These are phyloP conservation scores for Drosophila prolongata DNA, from an alignment of 2,888 invertebrate genomes.

Conservation along the genomic window DNA sequence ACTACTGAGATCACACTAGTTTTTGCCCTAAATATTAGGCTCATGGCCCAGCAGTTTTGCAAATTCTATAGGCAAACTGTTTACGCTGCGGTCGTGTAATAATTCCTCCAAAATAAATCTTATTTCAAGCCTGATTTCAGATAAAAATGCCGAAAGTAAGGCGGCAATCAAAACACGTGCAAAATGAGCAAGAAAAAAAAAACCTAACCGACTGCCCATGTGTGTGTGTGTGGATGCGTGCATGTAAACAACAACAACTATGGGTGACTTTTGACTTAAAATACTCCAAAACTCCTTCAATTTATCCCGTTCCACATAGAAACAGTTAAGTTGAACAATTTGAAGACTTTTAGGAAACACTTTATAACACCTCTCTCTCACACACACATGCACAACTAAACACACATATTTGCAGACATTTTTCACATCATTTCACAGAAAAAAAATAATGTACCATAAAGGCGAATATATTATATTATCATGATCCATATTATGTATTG, in stretches of 20 bases:
- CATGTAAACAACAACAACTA: constrained; percentile 5
- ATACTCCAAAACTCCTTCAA: neutral
- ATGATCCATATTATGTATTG: neutral
- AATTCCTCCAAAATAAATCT: neutral
- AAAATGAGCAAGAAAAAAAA: constrained; percentile 8
- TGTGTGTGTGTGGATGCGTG: neutral
- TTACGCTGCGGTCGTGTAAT: constrained; percentile 6
- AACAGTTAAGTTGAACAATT: neutral
- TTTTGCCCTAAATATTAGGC: neutral
- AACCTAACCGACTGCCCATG: neutral
- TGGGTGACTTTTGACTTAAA: neutral
- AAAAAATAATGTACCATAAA: neutral
- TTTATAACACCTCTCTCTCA: neutral
- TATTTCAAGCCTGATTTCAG: neutral
- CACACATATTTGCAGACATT: neutral
- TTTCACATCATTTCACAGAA: constrained; percentile 4
- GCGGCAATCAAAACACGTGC: constrained; percentile 7
- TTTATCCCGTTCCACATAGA: no score
- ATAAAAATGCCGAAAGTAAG: neutral
- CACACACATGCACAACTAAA: neutral
- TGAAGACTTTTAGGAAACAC: neutral
- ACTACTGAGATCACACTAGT: neutral
- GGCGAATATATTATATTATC: neutral
- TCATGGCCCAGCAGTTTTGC: neutral
- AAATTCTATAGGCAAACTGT: neutral